These are phyloP conservation scores for Nymphicus hollandicus DNA, from an alignment of 2,113 vertebrate genomes.

Conservation along the genomic window DNA sequence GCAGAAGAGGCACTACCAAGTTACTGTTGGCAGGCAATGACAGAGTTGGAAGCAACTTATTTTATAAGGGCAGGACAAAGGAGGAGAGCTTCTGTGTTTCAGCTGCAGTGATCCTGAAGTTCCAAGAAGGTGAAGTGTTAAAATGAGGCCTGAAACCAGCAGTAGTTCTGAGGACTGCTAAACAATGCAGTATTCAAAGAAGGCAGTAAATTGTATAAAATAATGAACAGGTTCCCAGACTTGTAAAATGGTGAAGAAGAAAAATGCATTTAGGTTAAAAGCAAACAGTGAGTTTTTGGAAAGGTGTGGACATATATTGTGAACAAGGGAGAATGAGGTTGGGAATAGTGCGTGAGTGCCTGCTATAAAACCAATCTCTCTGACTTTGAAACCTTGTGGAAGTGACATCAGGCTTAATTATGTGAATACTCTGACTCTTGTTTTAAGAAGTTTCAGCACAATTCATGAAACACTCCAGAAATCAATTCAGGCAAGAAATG, in stretches of 20 bases:
- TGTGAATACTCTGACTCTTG: neutral
- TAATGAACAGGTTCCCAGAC: constrained; percentile 5
- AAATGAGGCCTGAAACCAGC: neutral
- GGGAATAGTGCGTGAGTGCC: neutral
- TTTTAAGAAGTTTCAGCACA: neutral
- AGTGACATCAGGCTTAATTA: neutral
- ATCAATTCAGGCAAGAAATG: neutral
- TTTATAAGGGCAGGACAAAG: neutral
- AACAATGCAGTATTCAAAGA: neutral
- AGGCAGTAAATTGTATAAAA: neutral
- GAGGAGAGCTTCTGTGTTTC: neutral
- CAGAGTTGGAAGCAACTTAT: neutral
- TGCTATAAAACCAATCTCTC: neutral
- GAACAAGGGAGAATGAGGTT: neutral
- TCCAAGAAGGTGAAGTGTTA: neutral
- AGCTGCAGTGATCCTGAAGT: neutral
- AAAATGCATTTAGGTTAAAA: constrained; percentile 31
- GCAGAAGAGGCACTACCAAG: neutral
- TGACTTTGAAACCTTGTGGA: neutral
- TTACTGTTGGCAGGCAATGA: neutral
- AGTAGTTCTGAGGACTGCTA: neutral
- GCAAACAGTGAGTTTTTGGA: constrained; percentile 8
- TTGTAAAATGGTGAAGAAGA: constrained; percentile 1
- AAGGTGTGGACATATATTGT: neutral
- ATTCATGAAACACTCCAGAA: neutral